Conservation (phyloP, 2,113 vertebrate genomes). For the Nettapus auritus region DNA sequence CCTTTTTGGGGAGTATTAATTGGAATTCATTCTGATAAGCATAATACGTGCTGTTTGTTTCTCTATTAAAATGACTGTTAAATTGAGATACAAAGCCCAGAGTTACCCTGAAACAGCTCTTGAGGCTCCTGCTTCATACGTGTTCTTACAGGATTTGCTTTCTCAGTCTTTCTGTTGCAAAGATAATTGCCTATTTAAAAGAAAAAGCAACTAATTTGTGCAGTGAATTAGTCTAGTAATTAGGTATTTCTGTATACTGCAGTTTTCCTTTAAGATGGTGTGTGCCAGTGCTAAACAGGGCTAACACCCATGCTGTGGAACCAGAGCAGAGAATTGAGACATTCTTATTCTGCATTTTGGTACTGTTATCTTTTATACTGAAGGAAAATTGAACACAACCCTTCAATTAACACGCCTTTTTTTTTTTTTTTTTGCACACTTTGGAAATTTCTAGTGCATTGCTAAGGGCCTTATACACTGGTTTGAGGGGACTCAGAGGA, state of each 20-base stretch:
- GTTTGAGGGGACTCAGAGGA: constrained; percentile 43
- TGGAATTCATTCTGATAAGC: constrained; percentile 20
- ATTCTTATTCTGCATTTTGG: constrained; percentile 27
- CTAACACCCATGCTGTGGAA: background rate
- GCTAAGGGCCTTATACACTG: constrained; percentile 16
- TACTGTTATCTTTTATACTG: background rate
- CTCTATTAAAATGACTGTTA: background rate
- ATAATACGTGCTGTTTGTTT: background rate
- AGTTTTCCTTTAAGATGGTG: constrained; percentile 63
- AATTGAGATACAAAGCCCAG: background rate
- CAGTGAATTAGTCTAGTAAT: constrained; percentile 15
- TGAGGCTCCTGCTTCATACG: background rate
- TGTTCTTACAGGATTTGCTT: background rate
- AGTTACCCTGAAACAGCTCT: background rate
- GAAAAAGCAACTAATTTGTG: background rate
- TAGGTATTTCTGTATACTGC: constrained; percentile 31
- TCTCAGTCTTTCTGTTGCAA: background rate
- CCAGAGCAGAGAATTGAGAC: constrained; percentile 34
- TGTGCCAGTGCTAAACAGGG: constrained; percentile 13
- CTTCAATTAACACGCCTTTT: background rate
- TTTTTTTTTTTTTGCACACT: background rate
- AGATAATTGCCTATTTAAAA: background rate
- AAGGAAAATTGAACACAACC: background rate
- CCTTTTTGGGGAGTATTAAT: constrained; percentile 1
- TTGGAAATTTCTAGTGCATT: constrained; percentile 10